phyloP scores from a whole-genome alignment of 1,140 invertebrate species.

The Drosophila kanapiae region DNA sequence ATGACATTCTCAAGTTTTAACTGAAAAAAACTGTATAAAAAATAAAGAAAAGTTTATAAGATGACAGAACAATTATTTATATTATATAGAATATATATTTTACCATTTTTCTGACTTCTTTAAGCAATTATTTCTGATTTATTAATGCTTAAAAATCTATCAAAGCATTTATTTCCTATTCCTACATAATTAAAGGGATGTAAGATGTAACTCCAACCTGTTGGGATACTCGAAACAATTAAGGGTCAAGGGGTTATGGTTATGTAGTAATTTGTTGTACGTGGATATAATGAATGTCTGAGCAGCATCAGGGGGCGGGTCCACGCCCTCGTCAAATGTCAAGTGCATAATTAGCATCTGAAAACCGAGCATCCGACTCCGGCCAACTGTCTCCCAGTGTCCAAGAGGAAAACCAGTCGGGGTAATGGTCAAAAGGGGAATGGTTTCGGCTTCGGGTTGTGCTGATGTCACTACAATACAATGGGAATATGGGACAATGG shows the following conservation, averaged over 20 bases:
- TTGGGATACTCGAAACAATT: constrained; percentile 13
- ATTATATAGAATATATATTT: too few relatives aligned
- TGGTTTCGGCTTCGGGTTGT: constrained; percentile 7
- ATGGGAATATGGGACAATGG: constrained; percentile 51
- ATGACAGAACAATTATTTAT: too few relatives aligned
- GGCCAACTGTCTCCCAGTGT: constrained; percentile 27
- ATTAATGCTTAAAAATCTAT: neutral
- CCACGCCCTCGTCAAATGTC: constrained; percentile 70
- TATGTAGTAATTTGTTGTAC: constrained; percentile 49
- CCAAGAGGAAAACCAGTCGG: constrained; percentile 22
- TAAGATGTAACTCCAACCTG: constrained; percentile 1
- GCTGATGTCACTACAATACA: constrained; percentile 56
- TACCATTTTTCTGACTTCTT: too few relatives aligned
- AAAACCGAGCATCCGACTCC: constrained; percentile 44
- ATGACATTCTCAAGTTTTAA: neutral
- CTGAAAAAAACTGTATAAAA: too few relatives aligned
- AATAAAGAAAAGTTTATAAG: too few relatives aligned
- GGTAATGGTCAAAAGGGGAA: constrained; percentile 21
- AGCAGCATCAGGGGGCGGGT: neutral
- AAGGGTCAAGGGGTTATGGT: constrained; percentile 38
- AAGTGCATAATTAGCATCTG: constrained; percentile 75
- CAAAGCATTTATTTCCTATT: neutral
- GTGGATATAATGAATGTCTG: constrained; percentile 44
- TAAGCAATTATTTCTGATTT: neutral
- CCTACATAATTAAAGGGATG: neutral